Percentiles rank a stretch among this genome's conserved stretches.
These are phyloP conservation scores for Oscheius onirici DNA, from an alignment of 2,888 invertebrate genomes.

Conservation along the genomic window DNA sequence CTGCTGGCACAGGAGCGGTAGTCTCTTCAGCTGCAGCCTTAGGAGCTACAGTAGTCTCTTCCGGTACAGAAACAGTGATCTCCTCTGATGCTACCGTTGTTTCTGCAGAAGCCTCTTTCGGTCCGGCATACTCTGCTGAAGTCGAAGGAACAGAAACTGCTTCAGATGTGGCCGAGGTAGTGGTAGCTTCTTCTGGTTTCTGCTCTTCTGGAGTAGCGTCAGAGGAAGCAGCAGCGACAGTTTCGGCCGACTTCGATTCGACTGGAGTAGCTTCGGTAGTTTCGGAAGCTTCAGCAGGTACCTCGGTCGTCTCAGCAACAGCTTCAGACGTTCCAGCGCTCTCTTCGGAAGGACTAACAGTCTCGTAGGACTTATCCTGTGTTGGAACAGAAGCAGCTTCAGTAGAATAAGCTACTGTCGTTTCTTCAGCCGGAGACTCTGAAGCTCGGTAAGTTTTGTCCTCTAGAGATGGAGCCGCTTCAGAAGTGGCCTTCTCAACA, in stretches of 20 bases:
- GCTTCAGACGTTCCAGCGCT: constrained; percentile 1
- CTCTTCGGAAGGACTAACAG: neutral
- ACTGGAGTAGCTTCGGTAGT: neutral
- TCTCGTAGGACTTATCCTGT: no score
- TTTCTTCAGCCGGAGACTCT: neutral
- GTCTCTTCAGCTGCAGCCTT: no score
- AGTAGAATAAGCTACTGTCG: neutral
- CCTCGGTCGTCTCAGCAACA: neutral
- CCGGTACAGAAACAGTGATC: no score
- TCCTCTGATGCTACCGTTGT: no score
- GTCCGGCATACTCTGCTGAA: neutral
- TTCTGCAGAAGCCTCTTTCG: neutral
- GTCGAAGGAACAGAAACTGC: neutral
- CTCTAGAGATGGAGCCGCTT: neutral
- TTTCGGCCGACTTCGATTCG: neutral
- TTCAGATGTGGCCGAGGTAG: neutral
- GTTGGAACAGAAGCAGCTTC: constrained; percentile 6
- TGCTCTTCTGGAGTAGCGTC: neutral
- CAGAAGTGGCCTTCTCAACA: neutral
- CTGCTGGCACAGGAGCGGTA: no score
- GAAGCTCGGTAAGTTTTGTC: neutral
- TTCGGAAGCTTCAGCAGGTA: neutral
- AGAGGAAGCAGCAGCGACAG: neutral
- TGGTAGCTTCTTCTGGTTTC: neutral
- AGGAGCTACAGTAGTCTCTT: neutral